phyloP scores from a whole-genome alignment of 2,113 vertebrate species.

The Desmodus rotundus region DNA sequence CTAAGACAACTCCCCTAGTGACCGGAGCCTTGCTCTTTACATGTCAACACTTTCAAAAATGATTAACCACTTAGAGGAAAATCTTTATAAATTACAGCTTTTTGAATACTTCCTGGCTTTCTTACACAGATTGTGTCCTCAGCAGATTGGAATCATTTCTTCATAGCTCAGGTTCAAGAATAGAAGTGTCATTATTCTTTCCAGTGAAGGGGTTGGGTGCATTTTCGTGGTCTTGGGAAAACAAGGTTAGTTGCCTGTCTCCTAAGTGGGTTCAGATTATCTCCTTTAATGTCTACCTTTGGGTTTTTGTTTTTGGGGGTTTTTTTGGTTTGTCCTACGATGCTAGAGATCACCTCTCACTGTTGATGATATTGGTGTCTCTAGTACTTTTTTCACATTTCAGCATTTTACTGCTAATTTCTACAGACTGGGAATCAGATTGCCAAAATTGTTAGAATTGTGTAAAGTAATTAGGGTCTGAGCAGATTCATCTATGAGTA shows the following conservation, averaged over 20 bases:
- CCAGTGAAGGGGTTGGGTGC: neutral
- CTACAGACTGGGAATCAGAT: neutral
- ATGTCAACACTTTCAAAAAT: constrained; percentile 59
- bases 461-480: neutral
- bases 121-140: neutral
- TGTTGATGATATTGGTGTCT: neutral
- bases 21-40: constrained; percentile 30
- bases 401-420: neutral
- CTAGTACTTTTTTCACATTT: neutral
- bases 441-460: neutral
- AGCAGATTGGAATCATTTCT: constrained; percentile 27
- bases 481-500: neutral
- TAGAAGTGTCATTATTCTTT: neutral
- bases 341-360: neutral
- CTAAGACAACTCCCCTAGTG: constrained; percentile 23
- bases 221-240: constrained; percentile 19
- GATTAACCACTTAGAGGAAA: constrained; percentile 44
- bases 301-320: neutral
- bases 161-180: constrained; percentile 19
- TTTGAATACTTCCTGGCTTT: constrained; percentile 47
- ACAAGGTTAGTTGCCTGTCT: neutral
- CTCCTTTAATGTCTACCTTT: neutral
- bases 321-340: neutral
- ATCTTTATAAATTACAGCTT: constrained; percentile 45
- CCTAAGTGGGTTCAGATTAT: neutral